A percentile compares a stretch with the other conserved stretches of the same genome.
Conservation (phyloP, 2,113 vertebrate species). For the Piaya cayana region DNA sequence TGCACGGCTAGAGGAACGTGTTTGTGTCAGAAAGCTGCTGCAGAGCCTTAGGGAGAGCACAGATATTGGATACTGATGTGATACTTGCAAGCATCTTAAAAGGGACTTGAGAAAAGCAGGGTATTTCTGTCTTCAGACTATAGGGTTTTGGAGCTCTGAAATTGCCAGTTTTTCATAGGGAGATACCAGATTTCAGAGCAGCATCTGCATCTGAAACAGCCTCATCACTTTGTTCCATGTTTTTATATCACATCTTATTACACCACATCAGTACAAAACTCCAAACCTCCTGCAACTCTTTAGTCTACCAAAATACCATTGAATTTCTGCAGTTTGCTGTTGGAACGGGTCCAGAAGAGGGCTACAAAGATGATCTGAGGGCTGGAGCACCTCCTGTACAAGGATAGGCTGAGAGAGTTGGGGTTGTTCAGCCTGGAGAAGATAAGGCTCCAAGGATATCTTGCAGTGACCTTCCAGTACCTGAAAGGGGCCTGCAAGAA, state of each 20-base stretch:
- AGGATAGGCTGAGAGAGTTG: no score
- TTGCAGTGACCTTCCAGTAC: no score
- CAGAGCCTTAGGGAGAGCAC: conserved; percentile 52
- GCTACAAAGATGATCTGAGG: no score
- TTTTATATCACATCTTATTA: not conserved
- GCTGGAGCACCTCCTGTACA: no score
- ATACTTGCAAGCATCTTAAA: conserved; percentile 24
- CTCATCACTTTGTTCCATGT: not conserved
- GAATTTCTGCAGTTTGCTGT: not conserved
- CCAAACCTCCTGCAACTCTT: not conserved
- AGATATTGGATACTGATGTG: conserved; percentile 23
- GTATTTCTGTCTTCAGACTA: not conserved
- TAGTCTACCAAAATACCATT: not conserved
- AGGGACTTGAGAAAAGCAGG: conserved; percentile 15
- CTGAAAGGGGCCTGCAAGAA: no score
- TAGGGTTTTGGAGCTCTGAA: not conserved
- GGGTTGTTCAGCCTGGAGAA: no score
- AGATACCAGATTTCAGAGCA: not conserved
- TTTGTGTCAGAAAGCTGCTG: conserved; percentile 28
- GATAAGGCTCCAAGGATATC: no score
- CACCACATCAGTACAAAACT: not conserved
- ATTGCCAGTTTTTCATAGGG: not conserved
- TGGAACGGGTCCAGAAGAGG: no score
- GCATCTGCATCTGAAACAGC: not conserved
- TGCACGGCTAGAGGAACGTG: conserved; percentile 26